Evolutionary conservation across 1,140 invertebrate species (phyloP).

Genomic region (Holcopasites calliopsidis): DNA sequence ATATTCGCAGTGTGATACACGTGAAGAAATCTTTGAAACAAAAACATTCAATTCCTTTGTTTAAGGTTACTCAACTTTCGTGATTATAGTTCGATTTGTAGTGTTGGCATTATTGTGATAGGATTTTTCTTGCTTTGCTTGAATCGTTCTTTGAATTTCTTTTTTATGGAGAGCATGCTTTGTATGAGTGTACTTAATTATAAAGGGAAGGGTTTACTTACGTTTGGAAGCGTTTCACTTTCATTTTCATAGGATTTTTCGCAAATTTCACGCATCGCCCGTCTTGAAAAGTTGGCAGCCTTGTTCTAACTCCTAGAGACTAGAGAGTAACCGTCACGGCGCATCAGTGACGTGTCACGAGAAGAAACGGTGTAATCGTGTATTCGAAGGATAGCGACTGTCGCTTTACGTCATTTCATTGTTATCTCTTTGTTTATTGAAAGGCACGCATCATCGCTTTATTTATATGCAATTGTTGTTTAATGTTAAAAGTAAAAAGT

Average conservation of each 20-base stretch:
- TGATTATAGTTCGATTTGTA: not conserved
- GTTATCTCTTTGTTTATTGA: conserved; percentile 61
- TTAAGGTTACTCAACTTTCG: not conserved
- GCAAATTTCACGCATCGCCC: not conserved
- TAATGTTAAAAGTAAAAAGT: too few relatives aligned
- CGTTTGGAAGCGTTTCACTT: not conserved
- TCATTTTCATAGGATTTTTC: not conserved
- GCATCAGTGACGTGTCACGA: conserved; percentile 61
- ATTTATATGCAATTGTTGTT: conserved; percentile 30
- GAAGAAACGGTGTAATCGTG: conserved; percentile 46
- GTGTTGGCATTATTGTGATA: not conserved
- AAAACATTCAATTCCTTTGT: not conserved
- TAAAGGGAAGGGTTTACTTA: not conserved
- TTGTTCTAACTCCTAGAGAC: conserved; percentile 40
- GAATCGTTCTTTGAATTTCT: too few relatives aligned
- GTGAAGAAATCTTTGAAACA: not conserved
- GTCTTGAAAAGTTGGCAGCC: conserved; percentile 48
- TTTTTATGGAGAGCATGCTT: not conserved
- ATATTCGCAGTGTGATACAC: not conserved
- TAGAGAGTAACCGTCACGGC: conserved; percentile 45
- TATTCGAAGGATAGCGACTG: conserved; percentile 16
- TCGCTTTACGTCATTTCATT: conserved; percentile 55
- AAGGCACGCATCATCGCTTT: conserved; percentile 14
- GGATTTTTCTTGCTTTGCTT: too few relatives aligned
- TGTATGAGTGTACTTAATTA: not conserved